phyloP scores from a whole-genome alignment of 2,888 invertebrate species.

The Steinernema hermaphroditum region DNA sequence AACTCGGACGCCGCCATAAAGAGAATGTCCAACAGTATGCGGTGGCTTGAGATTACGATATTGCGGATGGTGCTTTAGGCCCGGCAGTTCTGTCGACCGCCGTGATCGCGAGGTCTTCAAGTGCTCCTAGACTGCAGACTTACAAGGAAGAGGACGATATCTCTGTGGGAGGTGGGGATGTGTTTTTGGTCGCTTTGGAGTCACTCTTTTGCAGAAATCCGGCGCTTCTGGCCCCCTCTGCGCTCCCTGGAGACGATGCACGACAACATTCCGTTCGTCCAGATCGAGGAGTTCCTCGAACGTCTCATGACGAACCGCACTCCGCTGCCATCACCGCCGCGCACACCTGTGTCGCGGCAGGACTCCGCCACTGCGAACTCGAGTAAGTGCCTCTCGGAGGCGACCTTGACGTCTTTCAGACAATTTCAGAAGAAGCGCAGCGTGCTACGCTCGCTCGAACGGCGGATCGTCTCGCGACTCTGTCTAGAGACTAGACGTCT shows the following conservation, averaged over 20 bases:
- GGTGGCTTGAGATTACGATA: constrained; percentile 33
- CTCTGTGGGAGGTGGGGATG: constrained; percentile 49
- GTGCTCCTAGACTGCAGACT: constrained; percentile 67
- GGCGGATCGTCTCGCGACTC: constrained; percentile 27
- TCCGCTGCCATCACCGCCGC: constrained; percentile 74
- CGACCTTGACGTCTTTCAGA: background rate
- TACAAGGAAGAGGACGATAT: constrained; percentile 61
- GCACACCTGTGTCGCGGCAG: constrained; percentile 48
- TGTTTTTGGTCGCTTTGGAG: background rate
- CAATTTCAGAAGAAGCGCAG: constrained; percentile 4
- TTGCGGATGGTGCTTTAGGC: constrained; percentile 42
- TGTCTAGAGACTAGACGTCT: background rate
- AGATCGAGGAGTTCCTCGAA: constrained; percentile 85
- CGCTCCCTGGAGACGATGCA: constrained; percentile 95
- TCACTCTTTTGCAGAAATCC: constrained; percentile 54
- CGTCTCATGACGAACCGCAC: constrained; percentile 77
- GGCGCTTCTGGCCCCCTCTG: constrained; percentile 82
- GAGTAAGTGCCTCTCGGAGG: background rate
- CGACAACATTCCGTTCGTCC: constrained; percentile 88
- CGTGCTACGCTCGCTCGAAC: constrained; percentile 6
- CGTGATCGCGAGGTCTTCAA: constrained; percentile 67
- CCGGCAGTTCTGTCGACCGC: constrained; percentile 66
- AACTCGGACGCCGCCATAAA: constrained; percentile 44
- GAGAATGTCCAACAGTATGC: constrained; percentile 50
- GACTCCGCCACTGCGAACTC: constrained; percentile 9